phyloP scores from a whole-genome alignment of 2,113 vertebrate genomes.

The Ptilonorhynchus violaceus region DNA sequence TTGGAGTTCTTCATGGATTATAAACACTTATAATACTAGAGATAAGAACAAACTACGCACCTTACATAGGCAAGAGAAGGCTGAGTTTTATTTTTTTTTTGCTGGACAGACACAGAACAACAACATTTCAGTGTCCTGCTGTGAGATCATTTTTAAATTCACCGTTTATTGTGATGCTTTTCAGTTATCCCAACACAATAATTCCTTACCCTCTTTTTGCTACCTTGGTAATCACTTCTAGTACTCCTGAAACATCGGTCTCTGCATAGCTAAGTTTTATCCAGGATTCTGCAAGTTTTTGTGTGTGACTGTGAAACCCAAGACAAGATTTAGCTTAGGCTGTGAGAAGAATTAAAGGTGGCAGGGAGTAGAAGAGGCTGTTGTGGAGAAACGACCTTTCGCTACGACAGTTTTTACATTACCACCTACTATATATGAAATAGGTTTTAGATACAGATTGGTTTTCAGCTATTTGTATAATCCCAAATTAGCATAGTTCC shows the following conservation, averaged over 20 bases:
- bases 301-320: background rate
- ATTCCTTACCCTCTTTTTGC: background rate
- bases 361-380: background rate
- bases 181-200: background rate
- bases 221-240: background rate
- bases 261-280: background rate
- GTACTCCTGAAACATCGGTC: background rate
- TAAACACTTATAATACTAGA: constrained; percentile 35
- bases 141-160: background rate
- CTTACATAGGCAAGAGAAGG: constrained; percentile 12
- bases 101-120: background rate
- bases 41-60: constrained; percentile 31
- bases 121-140: background rate
- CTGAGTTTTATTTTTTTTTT: background rate
- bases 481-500: background rate
- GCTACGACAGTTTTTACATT: background rate
- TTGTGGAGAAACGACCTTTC: background rate
- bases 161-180: background rate
- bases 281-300: background rate
- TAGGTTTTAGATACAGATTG: background rate
- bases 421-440: background rate
- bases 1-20: constrained; percentile 46
- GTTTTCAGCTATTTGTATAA: background rate
- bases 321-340: background rate
- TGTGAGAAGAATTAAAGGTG: background rate